Percentiles rank a stretch among this genome's conserved stretches.
phyloP scores from a whole-genome alignment of 2,888 invertebrate species.

The Drosophila infuscata region DNA sequence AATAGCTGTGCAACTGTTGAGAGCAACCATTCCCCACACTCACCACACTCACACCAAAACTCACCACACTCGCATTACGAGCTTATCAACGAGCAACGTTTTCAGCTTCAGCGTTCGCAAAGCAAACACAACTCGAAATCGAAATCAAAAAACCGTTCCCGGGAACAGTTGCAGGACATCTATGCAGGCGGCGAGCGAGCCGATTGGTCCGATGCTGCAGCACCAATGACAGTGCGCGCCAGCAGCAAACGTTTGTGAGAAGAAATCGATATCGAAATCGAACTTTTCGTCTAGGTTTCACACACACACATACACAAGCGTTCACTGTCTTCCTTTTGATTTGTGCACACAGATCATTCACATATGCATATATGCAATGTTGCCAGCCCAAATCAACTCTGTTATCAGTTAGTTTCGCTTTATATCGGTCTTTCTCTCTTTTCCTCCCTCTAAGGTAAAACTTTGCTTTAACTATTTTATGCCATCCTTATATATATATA shows the following conservation, averaged over 20 bases:
- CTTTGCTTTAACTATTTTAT: constrained; percentile 70
- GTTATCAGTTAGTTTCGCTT: constrained; percentile 17
- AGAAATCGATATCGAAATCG: constrained; percentile 84
- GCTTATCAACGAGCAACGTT: constrained; percentile 83
- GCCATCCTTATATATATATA: constrained; percentile 40
- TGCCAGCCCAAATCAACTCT: constrained; percentile 63
- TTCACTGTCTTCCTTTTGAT: constrained; percentile 52
- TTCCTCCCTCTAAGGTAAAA: constrained; percentile 14
- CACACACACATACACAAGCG: constrained; percentile 1
- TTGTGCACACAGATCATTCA: constrained; percentile 42
- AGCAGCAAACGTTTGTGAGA: constrained; percentile 84
- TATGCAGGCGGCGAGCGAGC: constrained; percentile 80
- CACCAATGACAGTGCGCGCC: constrained; percentile 36
- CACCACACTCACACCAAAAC: constrained; percentile 1
- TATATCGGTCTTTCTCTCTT: constrained; percentile 3
- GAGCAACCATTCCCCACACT: constrained; percentile 85
- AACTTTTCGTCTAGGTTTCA: constrained; percentile 83
- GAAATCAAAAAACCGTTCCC: constrained; percentile 60
- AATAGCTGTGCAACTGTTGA: constrained; percentile 7
- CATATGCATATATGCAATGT: constrained; percentile 39
- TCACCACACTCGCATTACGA: constrained; percentile 86
- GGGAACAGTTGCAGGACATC: constrained; percentile 71
- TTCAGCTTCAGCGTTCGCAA: constrained; percentile 59
- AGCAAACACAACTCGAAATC: constrained; percentile 64
- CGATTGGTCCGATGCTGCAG: constrained; percentile 78